These are phyloP conservation scores for Achroia grisella DNA, from an alignment of 1,140 invertebrate species.

Conservation along the genomic window DNA sequence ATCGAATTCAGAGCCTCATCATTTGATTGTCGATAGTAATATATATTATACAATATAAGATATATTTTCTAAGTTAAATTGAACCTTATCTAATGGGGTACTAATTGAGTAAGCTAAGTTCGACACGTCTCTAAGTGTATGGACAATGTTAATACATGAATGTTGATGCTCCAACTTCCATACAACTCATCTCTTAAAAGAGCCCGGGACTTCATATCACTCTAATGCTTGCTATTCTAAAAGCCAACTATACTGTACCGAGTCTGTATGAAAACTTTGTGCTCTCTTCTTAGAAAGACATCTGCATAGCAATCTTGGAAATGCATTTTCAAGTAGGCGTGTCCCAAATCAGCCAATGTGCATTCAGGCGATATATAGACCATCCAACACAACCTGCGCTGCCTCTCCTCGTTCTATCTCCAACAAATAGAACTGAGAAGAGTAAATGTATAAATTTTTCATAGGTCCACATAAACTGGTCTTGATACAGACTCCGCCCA, in stretches of 20 bases:
- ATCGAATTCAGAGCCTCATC: too few relatives aligned
- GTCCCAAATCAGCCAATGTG: conserved; percentile 65
- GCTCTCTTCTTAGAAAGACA: conserved; percentile 40
- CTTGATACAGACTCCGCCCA: conserved; percentile 48
- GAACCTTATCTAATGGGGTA: too few relatives aligned
- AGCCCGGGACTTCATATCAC: not conserved
- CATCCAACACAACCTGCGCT: conserved; percentile 36
- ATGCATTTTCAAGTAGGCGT: conserved; percentile 66
- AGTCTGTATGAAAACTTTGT: not conserved
- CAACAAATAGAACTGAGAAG: conserved; percentile 24
- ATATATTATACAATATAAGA: too few relatives aligned
- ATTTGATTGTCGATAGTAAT: too few relatives aligned
- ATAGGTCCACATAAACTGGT: conserved; percentile 38
- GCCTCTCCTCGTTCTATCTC: conserved; percentile 18
- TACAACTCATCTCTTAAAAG: conserved; percentile 6
- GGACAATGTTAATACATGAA: not conserved
- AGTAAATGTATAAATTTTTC: conserved; percentile 31
- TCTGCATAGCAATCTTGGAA: conserved; percentile 69
- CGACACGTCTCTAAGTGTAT: not conserved
- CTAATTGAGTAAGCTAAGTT: too few relatives aligned
- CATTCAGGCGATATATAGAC: conserved; percentile 68
- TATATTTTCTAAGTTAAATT: too few relatives aligned
- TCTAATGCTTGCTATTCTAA: conserved; percentile 23
- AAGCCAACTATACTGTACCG: not conserved
- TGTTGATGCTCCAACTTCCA: not conserved